Evolutionary conservation across 2,888 invertebrate genomes (phyloP).

Genomic region (Dolichomitus sp.): DNA sequence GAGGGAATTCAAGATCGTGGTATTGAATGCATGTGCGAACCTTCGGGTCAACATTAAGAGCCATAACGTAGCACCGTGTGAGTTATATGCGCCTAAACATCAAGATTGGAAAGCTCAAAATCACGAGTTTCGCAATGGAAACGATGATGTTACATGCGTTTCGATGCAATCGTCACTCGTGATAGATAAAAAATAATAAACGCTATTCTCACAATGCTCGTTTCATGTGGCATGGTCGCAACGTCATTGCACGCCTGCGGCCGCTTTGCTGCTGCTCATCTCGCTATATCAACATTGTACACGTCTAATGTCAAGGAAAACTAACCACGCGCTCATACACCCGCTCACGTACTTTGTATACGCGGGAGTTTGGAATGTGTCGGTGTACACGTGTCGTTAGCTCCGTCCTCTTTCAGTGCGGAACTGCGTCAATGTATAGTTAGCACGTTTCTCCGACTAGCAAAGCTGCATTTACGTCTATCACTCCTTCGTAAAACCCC

Average conservation of each 20-base stretch:
- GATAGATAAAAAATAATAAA: constrained; percentile 25
- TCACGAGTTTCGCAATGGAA: background rate
- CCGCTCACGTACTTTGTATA: constrained; percentile 25
- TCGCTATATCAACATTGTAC: constrained; percentile 74
- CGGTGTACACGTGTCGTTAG: constrained; percentile 70
- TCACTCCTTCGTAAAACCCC: background rate
- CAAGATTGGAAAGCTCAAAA: background rate
- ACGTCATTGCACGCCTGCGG: background rate
- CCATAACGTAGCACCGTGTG: background rate
- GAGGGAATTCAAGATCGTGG: background rate
- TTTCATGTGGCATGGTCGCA: background rate
- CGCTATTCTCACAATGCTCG: constrained; percentile 7
- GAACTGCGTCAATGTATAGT: constrained; percentile 29
- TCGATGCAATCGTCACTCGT: background rate
- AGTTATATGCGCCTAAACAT: background rate
- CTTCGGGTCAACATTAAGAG: background rate
- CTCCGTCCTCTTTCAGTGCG: constrained; percentile 59
- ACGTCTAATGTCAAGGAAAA: constrained; percentile 78
- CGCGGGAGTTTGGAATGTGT: constrained; percentile 56
- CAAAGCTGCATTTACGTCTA: background rate
- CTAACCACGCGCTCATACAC: constrained; percentile 57
- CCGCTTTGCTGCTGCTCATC: constrained; percentile 29
- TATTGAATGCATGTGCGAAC: background rate
- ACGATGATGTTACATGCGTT: background rate
- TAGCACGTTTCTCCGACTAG: constrained; percentile 5